These are phyloP conservation scores for Hafferia zeledoni DNA, from an alignment of 2,797 vertebrate genomes.

Conservation along the genomic window DNA sequence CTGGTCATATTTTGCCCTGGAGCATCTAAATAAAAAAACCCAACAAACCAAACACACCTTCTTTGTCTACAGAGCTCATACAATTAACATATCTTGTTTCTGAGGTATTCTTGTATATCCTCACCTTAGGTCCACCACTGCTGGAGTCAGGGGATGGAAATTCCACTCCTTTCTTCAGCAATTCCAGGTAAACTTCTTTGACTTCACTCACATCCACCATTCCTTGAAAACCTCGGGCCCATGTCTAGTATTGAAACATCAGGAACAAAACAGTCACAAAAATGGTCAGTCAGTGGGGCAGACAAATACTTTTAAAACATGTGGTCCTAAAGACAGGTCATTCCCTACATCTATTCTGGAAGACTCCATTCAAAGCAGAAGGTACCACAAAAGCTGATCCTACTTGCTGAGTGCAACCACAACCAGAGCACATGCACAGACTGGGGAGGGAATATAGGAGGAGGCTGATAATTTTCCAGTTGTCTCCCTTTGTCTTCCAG, in stretches of 20 bases:
- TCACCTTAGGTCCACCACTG: slow-evolving; percentile 62
- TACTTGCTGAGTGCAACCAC: neutral
- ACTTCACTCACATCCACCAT: slow-evolving; percentile 77
- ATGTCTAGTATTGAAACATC: slow-evolving; percentile 64
- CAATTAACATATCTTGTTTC: slow-evolving; percentile 1
- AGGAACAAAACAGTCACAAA: neutral
- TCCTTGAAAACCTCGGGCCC: slow-evolving; percentile 76
- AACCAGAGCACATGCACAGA: neutral
- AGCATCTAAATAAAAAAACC: neutral
- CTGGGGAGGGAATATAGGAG: neutral
- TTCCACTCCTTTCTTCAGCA: slow-evolving; percentile 81
- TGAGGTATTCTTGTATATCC: neutral
- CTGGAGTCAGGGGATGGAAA: slow-evolving; percentile 69
- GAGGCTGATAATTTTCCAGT: neutral
- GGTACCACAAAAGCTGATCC: neutral
- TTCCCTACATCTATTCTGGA: neutral
- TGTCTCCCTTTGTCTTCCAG: neutral
- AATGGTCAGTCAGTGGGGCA: neutral
- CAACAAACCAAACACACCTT: neutral
- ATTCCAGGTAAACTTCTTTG: slow-evolving; percentile 79
- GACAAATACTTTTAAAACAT: neutral
- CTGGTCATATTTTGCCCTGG: slow-evolving; percentile 18
- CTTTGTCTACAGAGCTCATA: neutral
- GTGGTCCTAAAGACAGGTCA: neutral
- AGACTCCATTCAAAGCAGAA: neutral